These are phyloP conservation scores for Parnassius apollo DNA, from an alignment of 2,888 invertebrate genomes.

Conservation along the genomic window DNA sequence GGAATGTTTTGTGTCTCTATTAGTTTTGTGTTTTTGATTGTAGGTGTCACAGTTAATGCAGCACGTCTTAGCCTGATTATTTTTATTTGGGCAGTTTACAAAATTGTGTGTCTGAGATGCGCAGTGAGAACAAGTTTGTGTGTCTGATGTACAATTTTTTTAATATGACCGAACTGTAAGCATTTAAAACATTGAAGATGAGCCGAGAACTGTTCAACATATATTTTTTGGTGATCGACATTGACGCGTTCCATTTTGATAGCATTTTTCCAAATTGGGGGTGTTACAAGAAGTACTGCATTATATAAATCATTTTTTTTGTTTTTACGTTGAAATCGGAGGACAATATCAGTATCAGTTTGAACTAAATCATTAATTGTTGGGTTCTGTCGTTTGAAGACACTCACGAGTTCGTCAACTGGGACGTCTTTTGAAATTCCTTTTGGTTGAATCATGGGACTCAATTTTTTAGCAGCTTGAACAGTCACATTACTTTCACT, in stretches of 20 bases:
- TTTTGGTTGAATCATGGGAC: too few species aligned
- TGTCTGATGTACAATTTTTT: background rate
- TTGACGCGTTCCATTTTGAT: background rate
- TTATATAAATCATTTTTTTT: background rate
- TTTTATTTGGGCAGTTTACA: background rate
- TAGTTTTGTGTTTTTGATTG: background rate
- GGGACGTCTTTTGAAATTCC: background rate
- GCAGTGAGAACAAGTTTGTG: background rate
- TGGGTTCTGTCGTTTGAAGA: background rate
- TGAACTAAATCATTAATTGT: background rate
- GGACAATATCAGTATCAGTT: background rate
- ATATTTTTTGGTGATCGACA: background rate
- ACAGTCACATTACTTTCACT: too few species aligned
- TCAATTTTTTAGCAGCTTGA: too few species aligned
- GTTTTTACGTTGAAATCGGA: background rate
- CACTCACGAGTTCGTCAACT: background rate
- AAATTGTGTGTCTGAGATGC: background rate
- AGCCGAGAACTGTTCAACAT: background rate
- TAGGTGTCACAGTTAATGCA: background rate
- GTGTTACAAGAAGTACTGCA: background rate
- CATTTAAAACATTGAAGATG: background rate
- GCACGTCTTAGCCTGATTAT: background rate
- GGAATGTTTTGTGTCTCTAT: conserved; percentile 1
- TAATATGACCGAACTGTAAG: conserved; percentile 2
- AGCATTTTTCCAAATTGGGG: too few species aligned